Evolutionary conservation across 2,888 invertebrate species (phyloP).

Genomic region (Drosophila borborema): DNA sequence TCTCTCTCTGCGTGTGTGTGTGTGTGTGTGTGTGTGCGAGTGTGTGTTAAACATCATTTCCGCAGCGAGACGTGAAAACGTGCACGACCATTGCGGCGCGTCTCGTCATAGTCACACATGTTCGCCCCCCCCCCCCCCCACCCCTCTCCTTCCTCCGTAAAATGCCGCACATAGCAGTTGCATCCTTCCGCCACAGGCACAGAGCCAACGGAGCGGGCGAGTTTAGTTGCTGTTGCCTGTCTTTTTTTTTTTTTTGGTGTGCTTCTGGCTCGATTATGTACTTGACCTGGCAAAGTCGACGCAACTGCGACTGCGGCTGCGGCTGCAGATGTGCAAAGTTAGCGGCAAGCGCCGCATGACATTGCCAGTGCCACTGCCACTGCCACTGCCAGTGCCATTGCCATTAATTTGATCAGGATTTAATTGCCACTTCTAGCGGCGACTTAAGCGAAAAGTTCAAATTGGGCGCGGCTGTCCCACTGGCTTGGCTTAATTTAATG

Average conservation of each 20-base stretch:
- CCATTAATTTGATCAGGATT: constrained; percentile 38
- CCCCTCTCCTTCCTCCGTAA: background rate
- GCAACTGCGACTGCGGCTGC: constrained; percentile 8
- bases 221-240: constrained; percentile 7
- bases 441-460: constrained; percentile 31
- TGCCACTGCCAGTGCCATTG: background rate
- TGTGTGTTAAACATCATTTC: constrained; percentile 64
- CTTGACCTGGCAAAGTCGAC: constrained; percentile 39
- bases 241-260: background rate
- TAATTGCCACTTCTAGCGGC: constrained; percentile 40
- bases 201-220: background rate
- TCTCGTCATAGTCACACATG: constrained; percentile 36
- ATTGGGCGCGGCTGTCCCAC: constrained; percentile 7
- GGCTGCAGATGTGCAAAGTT: constrained; percentile 20
- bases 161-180: constrained; percentile 32
- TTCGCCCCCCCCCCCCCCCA: background rate
- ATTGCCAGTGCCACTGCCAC: background rate
- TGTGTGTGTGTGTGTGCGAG: constrained; percentile 42
- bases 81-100: constrained; percentile 40
- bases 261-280: constrained; percentile 44
- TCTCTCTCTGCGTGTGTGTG: constrained; percentile 24
- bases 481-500: constrained; percentile 44
- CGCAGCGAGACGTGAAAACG: constrained; percentile 66
- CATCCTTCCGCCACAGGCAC: constrained; percentile 29
- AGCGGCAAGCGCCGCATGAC: constrained; percentile 32